Base-by-base conservation (phyloP, 2,888 invertebrate genomes). In the Lathronympha strigana region DNA sequence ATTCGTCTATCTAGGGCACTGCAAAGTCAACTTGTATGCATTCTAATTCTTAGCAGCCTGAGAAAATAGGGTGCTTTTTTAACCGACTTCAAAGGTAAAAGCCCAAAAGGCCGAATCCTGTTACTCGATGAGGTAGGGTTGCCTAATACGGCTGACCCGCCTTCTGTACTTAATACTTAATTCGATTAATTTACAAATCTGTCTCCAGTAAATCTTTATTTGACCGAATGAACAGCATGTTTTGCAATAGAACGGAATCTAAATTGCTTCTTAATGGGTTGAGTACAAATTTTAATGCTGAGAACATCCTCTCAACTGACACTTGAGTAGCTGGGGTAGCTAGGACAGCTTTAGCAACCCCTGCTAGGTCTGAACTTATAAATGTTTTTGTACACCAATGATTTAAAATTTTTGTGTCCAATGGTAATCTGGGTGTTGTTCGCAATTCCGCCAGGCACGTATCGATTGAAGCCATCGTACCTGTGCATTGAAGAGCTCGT, bases 151-250 rank as follows among this genome's bases (percentile, higher is more conserved):
- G n/a, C n/a, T n/a, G n/a, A n/a, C n/a, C n/a, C n/a, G n/a, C n/a
- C n/a, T n/a, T n/a, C n/a, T n/a, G n/a, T n/a, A n/a, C n/a, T n/a
- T n/a, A n/a, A n/a, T n/a, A n/a, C n/a, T n/a, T n/a, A n/a, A n/a
- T n/a, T n/a, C n/a, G n/a, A n/a, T n/a, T n/a, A n/a, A n/a, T n/a
- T n/a, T n/a, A n/a, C n/a, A n/a, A 40, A 40, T 0, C 2, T 17
- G 17, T 40, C 8, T 51, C 50, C 13, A 51, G 15, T 51, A 51
- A 53, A 53, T 36, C 54, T 54, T 54, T 54, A 4, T 54, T 54
- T 54, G 54, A 54, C 3, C 54, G 15, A 8, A 54, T 54, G n/a
- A 54, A 40, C 1, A 54, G 54, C 54, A 54, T 54, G 1, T 2
- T 54, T 54, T 54, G 54, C 15, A 54, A 38, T 38, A 54, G 40